Conservation (phyloP, 2,113 vertebrate genomes). For the Tachuris rubrigastra region DNA sequence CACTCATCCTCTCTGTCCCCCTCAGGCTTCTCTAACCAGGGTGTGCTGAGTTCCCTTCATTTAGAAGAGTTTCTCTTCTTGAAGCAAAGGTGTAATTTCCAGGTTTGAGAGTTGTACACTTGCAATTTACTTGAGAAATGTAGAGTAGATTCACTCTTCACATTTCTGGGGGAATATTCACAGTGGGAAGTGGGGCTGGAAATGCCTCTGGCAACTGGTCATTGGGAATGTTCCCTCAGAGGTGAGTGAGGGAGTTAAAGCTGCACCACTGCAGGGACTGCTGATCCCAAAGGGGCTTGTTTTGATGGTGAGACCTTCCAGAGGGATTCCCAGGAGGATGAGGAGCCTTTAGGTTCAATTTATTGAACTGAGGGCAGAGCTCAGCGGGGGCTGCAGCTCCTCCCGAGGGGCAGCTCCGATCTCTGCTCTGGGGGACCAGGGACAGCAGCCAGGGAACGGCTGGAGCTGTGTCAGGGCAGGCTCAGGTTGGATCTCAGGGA, state of each 20-base stretch:
- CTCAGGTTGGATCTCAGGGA: not conserved
- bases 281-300: not conserved
- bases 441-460: not conserved
- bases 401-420: not conserved
- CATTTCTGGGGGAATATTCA: not conserved
- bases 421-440: not conserved
- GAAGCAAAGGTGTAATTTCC: not conserved
- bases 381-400: not conserved
- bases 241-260: not conserved
- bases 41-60: not conserved
- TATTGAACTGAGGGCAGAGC: not conserved
- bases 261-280: not conserved
- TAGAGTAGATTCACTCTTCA: not conserved
- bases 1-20: not conserved
- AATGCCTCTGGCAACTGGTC: rapidly evolving
- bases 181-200: not conserved
- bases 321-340: not conserved
- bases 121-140: not conserved
- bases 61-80: not conserved
- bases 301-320: not conserved
- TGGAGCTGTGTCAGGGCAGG: not conserved
- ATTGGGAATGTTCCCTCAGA: not conserved
- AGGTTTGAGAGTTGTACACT: not conserved
- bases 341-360: not conserved
- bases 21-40: not conserved